Base-by-base conservation (phyloP, 2,797 vertebrate genomes). In the Distichodus sexfasciatus region DNA sequence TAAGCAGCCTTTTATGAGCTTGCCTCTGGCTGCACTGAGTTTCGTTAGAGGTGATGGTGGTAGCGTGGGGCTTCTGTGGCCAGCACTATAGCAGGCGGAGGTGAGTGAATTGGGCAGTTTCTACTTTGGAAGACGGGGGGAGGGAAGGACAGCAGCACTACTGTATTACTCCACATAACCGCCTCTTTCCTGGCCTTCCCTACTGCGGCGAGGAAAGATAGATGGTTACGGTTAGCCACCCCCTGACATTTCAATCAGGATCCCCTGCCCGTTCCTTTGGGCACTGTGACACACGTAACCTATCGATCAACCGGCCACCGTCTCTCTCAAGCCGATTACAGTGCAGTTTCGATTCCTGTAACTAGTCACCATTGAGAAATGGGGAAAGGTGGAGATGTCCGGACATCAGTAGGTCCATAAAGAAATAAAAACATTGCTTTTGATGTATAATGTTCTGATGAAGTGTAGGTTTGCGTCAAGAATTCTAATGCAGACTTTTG, bases 151-250 rank as follows among this genome's bases (percentile, higher is more conserved):
- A 54, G 53, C n/a, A 61, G 31, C 47, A 51, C 29, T 26, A 6
- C 28, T 69, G 48, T 48, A 6, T 69, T 50, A 51, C n/a, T 17
- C 26, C 17, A 33, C 15, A 44, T 40, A 57, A 12, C 28, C 46
- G 46, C 35, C 61, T 59, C 21, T 69, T 28, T 11, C 14, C 14
- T 24, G 7, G 38, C 35, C 40, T 36, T 23, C 70, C 64, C 77
- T 66, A 69, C 72, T 43, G 35, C 35, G 48, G 55, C 19, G 14
- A 65, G 54, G 47, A 19, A 81, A 85, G 84, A 90, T 87, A 74
- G 85, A 88, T 89, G 80, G 74, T 69, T 76, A 77, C 79, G 78
- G 85, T 86, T 85, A 84, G 46, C 68, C 66, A 23, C 76, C 81
- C 73, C 43, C 64, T 78, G 76, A 70, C 75, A 60, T 82, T 75